Base-by-base conservation (phyloP, 2,888 invertebrate species). In the Cataglyphis rosenhaueri region DNA sequence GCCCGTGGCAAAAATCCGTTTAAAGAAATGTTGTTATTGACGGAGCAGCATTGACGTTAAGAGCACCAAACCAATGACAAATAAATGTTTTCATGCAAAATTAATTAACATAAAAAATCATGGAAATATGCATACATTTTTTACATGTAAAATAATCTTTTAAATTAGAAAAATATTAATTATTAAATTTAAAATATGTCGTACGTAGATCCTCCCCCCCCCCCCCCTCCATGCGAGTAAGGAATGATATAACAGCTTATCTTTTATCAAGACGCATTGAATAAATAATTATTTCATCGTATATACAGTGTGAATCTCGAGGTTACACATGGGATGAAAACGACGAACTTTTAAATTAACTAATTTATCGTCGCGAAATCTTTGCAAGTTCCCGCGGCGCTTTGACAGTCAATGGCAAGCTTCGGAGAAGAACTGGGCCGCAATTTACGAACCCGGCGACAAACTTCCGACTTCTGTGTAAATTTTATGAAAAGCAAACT, bases 61-160 rank as follows among this genome's bases (percentile, higher is more conserved):
- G 65, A 78, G 76, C 73, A 78, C 52, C 25, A 41, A 61, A 82
- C 25, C 62, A 66, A 76, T 84, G 71, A 88, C 76, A 84, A 87
- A 86, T 87, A 79, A 74, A 52, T 5, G 38, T 44, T 61, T 15
- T 82, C 71, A 61, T 29, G 62, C 73, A 79, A 82, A 66, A 88
- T 88, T 76, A 78, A 87, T 88, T 86, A 86, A 71, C 88, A 52
- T 65, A 25, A 29, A 61, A 84, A 35, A 21, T 44, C 21, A 21
- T 25, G n/a, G 12, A 9, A 55, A 75, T 41, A 52, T 25, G 4
- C 6, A 48, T 8, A 35, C 9, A 32, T 3, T 68, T 70, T 70
- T 55, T 0, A 35, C 9, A 2, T 12, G 6, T 32, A 32, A 32
- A 48, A 68, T 9, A 0, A 10, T 55, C 32, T n/a, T 55, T 70